Percentiles rank a stretch among this genome's conserved stretches.
These are phyloP conservation scores for Hypothenemus hampei DNA, from an alignment of 1,140 invertebrate species.

Conservation along the genomic window DNA sequence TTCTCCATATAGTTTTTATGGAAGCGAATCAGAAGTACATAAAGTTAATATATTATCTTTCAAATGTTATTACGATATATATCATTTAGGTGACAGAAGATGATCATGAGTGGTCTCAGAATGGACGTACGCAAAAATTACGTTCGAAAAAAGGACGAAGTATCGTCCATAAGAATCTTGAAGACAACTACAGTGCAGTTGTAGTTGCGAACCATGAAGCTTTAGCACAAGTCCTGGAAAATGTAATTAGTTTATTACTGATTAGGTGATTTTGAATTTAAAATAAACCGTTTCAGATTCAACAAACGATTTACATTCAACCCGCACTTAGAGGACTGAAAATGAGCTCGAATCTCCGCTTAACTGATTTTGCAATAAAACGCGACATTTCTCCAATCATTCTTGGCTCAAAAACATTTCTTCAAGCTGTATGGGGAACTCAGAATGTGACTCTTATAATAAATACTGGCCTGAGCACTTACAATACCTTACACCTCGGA, in stretches of 20 bases:
- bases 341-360: conserved; percentile 62
- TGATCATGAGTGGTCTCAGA: conserved; percentile 49
- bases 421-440: conserved; percentile 63
- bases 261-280: background rate
- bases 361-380: conserved; percentile 62
- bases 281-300: conserved; percentile 64
- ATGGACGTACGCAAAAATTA: conserved; percentile 48
- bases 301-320: conserved; percentile 61
- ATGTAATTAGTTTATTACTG: too few relatives aligned
- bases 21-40: conserved; percentile 49
- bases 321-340: conserved; percentile 62
- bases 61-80: too few relatives aligned
- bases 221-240: conserved; percentile 75
- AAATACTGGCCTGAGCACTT: conserved; percentile 49
- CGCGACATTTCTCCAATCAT: conserved; percentile 51
- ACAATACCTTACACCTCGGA: conserved; percentile 47
- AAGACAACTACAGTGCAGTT: conserved; percentile 83
- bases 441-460: conserved; percentile 68
- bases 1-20: conserved; percentile 71
- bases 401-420: conserved; percentile 66
- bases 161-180: conserved; percentile 74
- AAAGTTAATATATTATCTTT: background rate
- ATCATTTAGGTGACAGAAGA: conserved; percentile 49
- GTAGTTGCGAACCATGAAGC: conserved; percentile 85
- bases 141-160: conserved; percentile 69